A percentile compares a stretch with the other conserved stretches of the same genome.
Evolutionary conservation across 2,888 invertebrate genomes (phyloP).

Genomic region (Agrotis ipsilon): DNA sequence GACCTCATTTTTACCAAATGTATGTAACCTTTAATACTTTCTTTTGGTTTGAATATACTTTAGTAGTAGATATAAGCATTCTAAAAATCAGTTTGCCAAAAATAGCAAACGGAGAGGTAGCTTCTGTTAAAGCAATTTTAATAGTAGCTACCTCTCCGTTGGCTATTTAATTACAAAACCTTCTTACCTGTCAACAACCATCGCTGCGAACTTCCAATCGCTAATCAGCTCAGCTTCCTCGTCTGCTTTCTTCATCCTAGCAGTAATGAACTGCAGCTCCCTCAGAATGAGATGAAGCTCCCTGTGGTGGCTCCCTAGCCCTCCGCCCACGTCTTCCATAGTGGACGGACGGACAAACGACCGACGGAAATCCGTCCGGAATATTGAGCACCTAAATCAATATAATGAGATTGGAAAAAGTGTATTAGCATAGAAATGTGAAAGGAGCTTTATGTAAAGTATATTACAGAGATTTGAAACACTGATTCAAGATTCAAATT

Average conservation of each 20-base stretch:
- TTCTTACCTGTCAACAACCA: slow-evolving; percentile 98
- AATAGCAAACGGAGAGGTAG: too few species aligned
- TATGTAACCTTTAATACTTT: too few species aligned
- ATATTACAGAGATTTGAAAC: slow-evolving; percentile 12
- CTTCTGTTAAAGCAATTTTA: too few species aligned
- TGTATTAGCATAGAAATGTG: slow-evolving; percentile 49
- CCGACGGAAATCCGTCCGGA: slow-evolving; percentile 89
- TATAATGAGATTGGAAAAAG: slow-evolving; percentile 56
- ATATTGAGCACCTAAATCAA: slow-evolving; percentile 86
- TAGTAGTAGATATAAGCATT: too few species aligned
- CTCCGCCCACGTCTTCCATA: slow-evolving; percentile 93
- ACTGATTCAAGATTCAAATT: background rate
- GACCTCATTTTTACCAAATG: too few species aligned
- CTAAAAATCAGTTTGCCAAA: too few species aligned
- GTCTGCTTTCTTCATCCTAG: slow-evolving; percentile 98
- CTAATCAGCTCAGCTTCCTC: slow-evolving; percentile 98
- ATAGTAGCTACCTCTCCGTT: too few species aligned
- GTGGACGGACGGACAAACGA: slow-evolving; percentile 95
- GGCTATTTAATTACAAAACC: too few species aligned
- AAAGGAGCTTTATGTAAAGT: slow-evolving; percentile 23
- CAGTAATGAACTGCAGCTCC: slow-evolving; percentile 98
- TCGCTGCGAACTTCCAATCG: slow-evolving; percentile 99
- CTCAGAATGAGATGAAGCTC: slow-evolving; percentile 97
- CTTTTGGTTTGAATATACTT: too few species aligned
- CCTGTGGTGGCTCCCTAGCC: slow-evolving; percentile 93